Percentiles rank a stretch among this genome's conserved stretches.
Conservation (phyloP, 2,113 vertebrate genomes). For the Pelvicachromis taeniatus region DNA sequence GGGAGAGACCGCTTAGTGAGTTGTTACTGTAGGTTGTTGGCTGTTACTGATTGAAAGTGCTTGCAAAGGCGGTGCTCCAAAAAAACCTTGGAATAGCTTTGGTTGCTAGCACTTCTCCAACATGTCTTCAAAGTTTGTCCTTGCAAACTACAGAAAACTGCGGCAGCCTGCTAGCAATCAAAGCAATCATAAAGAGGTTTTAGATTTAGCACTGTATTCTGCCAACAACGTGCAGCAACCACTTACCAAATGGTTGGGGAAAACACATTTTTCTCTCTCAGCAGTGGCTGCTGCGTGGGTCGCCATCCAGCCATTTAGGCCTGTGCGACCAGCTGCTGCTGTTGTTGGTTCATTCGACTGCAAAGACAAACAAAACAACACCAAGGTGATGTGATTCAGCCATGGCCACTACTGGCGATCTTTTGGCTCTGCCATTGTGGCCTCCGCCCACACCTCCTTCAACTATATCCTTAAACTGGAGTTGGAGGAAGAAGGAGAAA, state of each 20-base stretch:
- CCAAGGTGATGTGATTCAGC: not conserved
- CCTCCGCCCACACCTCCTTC: not conserved
- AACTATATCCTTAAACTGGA: not conserved
- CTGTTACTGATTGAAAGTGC: not conserved
- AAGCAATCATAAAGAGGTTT: not conserved
- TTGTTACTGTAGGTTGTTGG: not conserved
- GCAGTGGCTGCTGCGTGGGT: too few relatives aligned
- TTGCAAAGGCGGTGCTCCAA: not conserved
- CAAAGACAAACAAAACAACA: not conserved
- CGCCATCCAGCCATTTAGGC: not conserved
- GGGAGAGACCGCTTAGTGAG: not conserved
- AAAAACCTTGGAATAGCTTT: not conserved
- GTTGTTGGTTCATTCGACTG: not conserved
- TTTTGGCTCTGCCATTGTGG: not conserved
- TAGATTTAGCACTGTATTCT: not conserved
- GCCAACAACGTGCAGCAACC: not conserved
- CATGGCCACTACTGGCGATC: not conserved
- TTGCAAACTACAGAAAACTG: not conserved
- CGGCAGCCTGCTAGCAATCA: not conserved
- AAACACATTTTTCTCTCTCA: not conserved
- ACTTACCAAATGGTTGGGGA: not conserved
- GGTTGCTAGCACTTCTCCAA: accelerated
- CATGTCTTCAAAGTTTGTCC: not conserved
- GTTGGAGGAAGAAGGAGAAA: not conserved
- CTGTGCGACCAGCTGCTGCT: not conserved